Conservation (phyloP, 1,140 invertebrate species). For the Bombus waltoni region DNA sequence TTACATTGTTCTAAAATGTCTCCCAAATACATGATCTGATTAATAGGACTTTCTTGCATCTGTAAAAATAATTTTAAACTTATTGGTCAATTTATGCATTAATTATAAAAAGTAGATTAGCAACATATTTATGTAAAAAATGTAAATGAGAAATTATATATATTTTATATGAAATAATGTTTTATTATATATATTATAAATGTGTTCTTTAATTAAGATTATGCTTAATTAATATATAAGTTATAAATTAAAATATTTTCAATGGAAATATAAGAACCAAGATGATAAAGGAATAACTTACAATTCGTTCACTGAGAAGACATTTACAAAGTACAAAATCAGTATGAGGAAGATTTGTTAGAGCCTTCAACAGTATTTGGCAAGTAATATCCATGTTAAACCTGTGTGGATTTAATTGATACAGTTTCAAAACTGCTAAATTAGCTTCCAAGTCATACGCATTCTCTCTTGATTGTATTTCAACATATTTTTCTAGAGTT, state of each 20-base stretch:
- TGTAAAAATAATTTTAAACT: conserved; percentile 80
- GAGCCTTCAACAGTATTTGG: conserved; percentile 95
- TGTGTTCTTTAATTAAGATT: background rate
- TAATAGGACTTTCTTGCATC: conserved; percentile 92
- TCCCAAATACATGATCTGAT: conserved; percentile 93
- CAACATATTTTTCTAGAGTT: conserved; percentile 95
- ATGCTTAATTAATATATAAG: background rate
- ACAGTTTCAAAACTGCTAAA: conserved; percentile 94
- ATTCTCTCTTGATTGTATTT: conserved; percentile 96
- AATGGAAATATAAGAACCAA: background rate
- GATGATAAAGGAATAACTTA: conserved; percentile 80
- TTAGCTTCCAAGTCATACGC: conserved; percentile 98
- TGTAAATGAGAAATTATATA: conserved; percentile 3
- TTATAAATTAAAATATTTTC: background rate
- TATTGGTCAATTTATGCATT: conserved; percentile 6
- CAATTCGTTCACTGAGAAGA: conserved; percentile 92
- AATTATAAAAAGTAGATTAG: background rate
- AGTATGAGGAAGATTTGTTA: conserved; percentile 98
- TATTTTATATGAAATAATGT: background rate
- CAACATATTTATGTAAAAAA: conserved; percentile 1
- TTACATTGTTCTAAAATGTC: conserved; percentile 96
- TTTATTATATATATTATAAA: background rate
- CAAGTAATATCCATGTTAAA: conserved; percentile 92
- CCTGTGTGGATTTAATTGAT: conserved; percentile 96
- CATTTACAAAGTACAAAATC: conserved; percentile 99